Percentiles rank a stretch among this genome's conserved stretches.
Evolutionary conservation across 2,888 invertebrate genomes (phyloP).

Genomic region (Platypus cylindrus): DNA sequence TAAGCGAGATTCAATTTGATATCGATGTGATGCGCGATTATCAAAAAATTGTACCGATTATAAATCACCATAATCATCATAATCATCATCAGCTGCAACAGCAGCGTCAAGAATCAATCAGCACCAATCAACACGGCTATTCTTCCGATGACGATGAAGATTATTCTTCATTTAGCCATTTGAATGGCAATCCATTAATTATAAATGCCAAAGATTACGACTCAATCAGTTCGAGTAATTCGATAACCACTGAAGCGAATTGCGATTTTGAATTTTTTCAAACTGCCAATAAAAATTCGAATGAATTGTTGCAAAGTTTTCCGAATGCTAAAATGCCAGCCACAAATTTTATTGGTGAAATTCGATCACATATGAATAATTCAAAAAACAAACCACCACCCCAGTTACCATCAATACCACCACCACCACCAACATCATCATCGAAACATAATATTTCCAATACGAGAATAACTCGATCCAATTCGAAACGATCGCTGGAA

Average conservation of each 20-base stretch:
- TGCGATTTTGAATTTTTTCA: constrained; percentile 51
- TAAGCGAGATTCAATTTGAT: constrained; percentile 25
- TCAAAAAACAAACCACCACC: too few species aligned
- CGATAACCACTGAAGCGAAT: constrained; percentile 50
- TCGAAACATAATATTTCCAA: constrained; percentile 12
- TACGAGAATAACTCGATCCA: constrained; percentile 27
- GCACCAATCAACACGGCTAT: not conserved
- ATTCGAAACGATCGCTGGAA: constrained; percentile 31
- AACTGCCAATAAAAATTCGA: constrained; percentile 17
- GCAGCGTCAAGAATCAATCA: not conserved
- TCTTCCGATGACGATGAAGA: constrained; percentile 22
- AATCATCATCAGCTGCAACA: too few species aligned
- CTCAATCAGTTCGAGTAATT: constrained; percentile 34
- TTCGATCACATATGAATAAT: not conserved
- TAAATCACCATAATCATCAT: too few species aligned
- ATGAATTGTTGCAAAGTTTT: not conserved
- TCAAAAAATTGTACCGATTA: too few species aligned
- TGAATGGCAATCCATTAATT: too few species aligned
- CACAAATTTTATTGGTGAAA: constrained; percentile 3
- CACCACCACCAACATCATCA: constrained; percentile 1
- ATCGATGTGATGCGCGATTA: too few species aligned
- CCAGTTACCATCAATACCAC: not conserved
- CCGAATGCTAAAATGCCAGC: constrained; percentile 1
- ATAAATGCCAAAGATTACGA: constrained; percentile 27
- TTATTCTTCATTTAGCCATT: constrained; percentile 30